Evolutionary conservation across 2,888 invertebrate genomes (phyloP).

Genomic region (Tachystola acroxantha): DNA sequence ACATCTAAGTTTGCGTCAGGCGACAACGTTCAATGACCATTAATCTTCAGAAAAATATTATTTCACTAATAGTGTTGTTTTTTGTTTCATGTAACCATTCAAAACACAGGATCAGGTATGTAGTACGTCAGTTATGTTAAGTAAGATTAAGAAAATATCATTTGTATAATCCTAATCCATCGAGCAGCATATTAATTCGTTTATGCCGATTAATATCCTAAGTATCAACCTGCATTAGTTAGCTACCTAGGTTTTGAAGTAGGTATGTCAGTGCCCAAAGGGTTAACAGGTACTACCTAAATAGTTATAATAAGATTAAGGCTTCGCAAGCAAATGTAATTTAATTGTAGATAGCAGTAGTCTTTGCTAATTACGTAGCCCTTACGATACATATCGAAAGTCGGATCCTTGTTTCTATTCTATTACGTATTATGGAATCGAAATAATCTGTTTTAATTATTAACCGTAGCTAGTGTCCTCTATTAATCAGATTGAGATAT

Average conservation of each 20-base stretch:
- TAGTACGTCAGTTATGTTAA: no score
- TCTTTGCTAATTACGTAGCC: conserved; percentile 11
- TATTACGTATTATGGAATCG: conserved; percentile 7
- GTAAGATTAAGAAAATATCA: no score
- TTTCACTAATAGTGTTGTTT: conserved; percentile 1
- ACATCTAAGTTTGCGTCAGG: conserved; percentile 3
- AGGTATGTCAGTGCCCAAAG: no score
- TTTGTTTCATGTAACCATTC: conserved; percentile 55
- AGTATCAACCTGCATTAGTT: no score
- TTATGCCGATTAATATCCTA: no score
- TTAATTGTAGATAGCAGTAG: conserved; percentile 32
- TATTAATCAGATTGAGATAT: conserved; percentile 10
- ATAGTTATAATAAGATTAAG: no score
- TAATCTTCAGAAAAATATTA: neutral
- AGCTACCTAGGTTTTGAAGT: no score
- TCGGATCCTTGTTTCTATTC: conserved; percentile 3
- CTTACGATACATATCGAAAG: neutral
- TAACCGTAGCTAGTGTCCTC: conserved; percentile 19
- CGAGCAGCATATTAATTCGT: no score
- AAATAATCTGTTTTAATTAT: conserved; percentile 1
- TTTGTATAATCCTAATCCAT: no score
- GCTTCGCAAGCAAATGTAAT: conserved; percentile 29
- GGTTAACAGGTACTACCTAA: no score
- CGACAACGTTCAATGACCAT: conserved; percentile 2
- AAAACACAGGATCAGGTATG: conserved; percentile 65